Percentiles rank a stretch among this genome's conserved stretches.
These are phyloP conservation scores for Sminthurides aquaticus DNA, from an alignment of 2,888 invertebrate species.

Conservation along the genomic window DNA sequence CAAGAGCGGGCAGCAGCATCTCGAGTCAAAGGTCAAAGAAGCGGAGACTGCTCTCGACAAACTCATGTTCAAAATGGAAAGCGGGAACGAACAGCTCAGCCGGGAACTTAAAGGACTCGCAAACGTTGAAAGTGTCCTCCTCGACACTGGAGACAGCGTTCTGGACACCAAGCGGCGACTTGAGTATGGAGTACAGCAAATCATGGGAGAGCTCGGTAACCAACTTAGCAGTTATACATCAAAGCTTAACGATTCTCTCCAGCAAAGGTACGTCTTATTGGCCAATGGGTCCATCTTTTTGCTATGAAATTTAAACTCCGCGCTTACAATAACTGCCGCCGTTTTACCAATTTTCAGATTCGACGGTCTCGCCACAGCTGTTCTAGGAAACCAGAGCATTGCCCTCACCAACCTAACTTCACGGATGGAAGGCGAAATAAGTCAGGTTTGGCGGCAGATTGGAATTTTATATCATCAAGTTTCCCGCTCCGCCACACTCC, in stretches of 20 bases:
- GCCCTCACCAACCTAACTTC: conserved; percentile 65
- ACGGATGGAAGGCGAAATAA: conserved; percentile 68
- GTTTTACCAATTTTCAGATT: too few relatives aligned
- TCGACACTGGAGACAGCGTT: conserved; percentile 76
- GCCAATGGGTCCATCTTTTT: neutral
- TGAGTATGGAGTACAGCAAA: conserved; percentile 76
- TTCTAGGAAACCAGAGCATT: conserved; percentile 64
- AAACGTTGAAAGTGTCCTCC: conserved; percentile 63
- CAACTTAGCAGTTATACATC: conserved; percentile 59
- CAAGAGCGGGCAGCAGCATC: conserved; percentile 32
- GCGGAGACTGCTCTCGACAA: conserved; percentile 30
- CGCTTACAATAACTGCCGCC: too few relatives aligned
- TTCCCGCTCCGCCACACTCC: conserved; percentile 62
- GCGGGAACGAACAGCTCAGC: conserved; percentile 38
- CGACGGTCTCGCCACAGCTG: conserved; percentile 60
- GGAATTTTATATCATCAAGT: conserved; percentile 81
- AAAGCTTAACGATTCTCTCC: conserved; percentile 60
- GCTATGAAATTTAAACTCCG: neutral
- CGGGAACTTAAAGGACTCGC: conserved; percentile 51
- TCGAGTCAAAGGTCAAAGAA: conserved; percentile 47
- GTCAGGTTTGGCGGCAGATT: conserved; percentile 83
- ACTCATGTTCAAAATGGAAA: conserved; percentile 34
- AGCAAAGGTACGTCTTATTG: conserved; percentile 46
- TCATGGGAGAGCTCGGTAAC: conserved; percentile 65
- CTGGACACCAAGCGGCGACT: conserved; percentile 73